Evolutionary conservation across 2,113 vertebrate genomes (phyloP), one percentile per base, ranked within the genome.

Genomic region (Scortum barcoo): DNA sequence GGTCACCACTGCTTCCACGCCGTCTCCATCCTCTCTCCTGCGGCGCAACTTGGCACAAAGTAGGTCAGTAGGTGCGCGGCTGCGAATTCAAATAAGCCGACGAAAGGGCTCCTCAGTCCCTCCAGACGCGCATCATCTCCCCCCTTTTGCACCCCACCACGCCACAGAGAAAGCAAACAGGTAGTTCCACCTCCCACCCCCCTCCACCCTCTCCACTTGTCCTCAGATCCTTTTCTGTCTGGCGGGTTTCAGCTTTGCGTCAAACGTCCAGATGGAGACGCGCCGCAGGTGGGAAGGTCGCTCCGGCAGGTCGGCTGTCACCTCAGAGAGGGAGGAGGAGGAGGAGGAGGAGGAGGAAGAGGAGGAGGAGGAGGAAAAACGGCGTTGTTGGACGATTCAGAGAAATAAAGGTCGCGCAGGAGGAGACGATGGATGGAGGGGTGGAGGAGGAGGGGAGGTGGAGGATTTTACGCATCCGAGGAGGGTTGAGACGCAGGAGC

Each of bases 161-260:
- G n/a, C n/a, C n/a, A n/a, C n/a, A n/a, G 38, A 24, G 84, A 74
- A 74, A 51, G 91, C 92, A 38, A 93, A 93, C 92, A 92, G 87
- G 92, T 92, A 72, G 91, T 87, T 85, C 58, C 12, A 20, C 4
- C 28, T 10, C 42, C 2, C 46, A 54, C 51, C 4, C 28, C 13
- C 42, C 2, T 51, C 60, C 51, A 16, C 22, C n/a, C n/a, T n/a
- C n/a, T n/a, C n/a, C n/a, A 26, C 70, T 12, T 38, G 72, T 24
- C 72, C 40, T n/a, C 50, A 3, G 57, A 36, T 78, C 33, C 19
- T 33, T 61, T 12, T 20, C 68, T n/a, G 50, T 68, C 53, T 2
- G 5, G 13, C 17, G 63, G 36, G 28, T 8, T 8, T 68, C 50
- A 17, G n/a, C 16, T n/a, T 66, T 80, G 78, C 81, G 84, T 66